These are phyloP conservation scores for Miltochrista miniata DNA, from an alignment of 2,888 invertebrate species.

Conservation along the genomic window DNA sequence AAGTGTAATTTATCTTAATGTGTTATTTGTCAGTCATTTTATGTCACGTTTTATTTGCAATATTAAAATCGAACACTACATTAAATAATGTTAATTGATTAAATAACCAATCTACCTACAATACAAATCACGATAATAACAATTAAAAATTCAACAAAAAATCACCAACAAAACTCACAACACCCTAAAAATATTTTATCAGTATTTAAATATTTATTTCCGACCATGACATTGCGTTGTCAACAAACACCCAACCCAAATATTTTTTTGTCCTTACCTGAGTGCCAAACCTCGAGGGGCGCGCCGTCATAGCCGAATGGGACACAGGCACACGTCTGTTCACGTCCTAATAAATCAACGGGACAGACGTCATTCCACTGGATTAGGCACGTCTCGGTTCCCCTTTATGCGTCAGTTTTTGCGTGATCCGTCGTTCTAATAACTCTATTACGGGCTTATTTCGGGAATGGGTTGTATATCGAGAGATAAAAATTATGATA, in stretches of 20 bases:
- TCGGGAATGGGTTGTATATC: slow-evolving; percentile 25
- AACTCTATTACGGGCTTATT: slow-evolving; percentile 36
- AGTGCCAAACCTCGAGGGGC: slow-evolving; percentile 37
- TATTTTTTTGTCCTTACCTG: slow-evolving; percentile 68
- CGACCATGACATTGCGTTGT: slow-evolving; percentile 63
- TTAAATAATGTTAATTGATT: too few species aligned
- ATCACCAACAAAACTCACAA: slow-evolving; percentile 15
- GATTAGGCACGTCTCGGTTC: slow-evolving; percentile 53
- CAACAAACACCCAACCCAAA: slow-evolving; percentile 69
- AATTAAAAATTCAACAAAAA: slow-evolving; percentile 8
- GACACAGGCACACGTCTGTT: slow-evolving; percentile 59
- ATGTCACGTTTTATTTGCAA: too few species aligned
- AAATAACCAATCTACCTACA: too few species aligned
- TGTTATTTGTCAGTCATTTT: too few species aligned
- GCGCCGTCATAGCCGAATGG: slow-evolving; percentile 41
- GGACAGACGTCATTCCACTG: slow-evolving; percentile 57
- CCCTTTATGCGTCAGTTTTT: slow-evolving; percentile 46
- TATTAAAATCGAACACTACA: too few species aligned
- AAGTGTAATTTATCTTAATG: too few species aligned
- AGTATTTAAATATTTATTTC: slow-evolving; percentile 42
- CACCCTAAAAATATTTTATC: slow-evolving; percentile 13
- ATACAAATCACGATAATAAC: too few species aligned
- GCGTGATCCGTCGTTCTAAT: slow-evolving; percentile 36
- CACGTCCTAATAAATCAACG: slow-evolving; percentile 71
- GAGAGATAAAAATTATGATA: slow-evolving; percentile 19